Conservation (phyloP, 2,888 invertebrate species). For the Odontocerum albicorne region DNA sequence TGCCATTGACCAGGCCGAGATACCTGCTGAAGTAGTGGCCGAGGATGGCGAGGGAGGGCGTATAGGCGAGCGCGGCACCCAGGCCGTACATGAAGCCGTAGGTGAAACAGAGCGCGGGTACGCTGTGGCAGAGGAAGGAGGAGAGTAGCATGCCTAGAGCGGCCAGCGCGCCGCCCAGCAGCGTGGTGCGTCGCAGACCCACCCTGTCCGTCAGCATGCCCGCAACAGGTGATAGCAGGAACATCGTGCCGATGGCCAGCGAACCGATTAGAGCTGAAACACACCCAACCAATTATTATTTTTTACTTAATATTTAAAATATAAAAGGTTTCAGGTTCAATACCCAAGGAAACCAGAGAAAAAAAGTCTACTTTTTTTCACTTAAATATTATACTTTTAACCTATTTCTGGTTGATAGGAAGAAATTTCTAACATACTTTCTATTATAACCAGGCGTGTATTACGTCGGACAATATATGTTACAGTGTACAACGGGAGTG, state of each 20-base stretch:
- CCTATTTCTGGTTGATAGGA: too few species aligned
- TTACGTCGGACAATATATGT: too few species aligned
- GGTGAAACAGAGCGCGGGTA: conserved; percentile 78
- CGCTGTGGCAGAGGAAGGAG: conserved; percentile 69
- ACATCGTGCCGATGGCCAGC: conserved; percentile 84
- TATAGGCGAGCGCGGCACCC: conserved; percentile 88
- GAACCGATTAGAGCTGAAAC: conserved; percentile 88
- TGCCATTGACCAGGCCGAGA: conserved; percentile 85
- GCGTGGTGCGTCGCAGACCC: conserved; percentile 82
- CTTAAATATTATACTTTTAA: too few species aligned
- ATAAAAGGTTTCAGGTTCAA: too few species aligned
- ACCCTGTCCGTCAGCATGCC: conserved; percentile 84
- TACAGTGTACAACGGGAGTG: too few species aligned
- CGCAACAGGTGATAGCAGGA: conserved; percentile 84
- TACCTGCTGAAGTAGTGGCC: conserved; percentile 90
- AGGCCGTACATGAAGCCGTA: conserved; percentile 88
- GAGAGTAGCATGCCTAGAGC: conserved; percentile 77
- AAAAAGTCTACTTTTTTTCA: too few species aligned
- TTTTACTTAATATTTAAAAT: too few species aligned
- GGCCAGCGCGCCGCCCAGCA: conserved; percentile 80
- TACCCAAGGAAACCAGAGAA: too few species aligned
- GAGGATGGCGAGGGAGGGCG: conserved; percentile 87
- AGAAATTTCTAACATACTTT: too few species aligned
- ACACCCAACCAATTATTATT: too few species aligned
- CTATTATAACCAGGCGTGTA: too few species aligned